Conservation (phyloP, 92 coral and sea anemone genomes). For the Heliopora coerulea region DNA sequence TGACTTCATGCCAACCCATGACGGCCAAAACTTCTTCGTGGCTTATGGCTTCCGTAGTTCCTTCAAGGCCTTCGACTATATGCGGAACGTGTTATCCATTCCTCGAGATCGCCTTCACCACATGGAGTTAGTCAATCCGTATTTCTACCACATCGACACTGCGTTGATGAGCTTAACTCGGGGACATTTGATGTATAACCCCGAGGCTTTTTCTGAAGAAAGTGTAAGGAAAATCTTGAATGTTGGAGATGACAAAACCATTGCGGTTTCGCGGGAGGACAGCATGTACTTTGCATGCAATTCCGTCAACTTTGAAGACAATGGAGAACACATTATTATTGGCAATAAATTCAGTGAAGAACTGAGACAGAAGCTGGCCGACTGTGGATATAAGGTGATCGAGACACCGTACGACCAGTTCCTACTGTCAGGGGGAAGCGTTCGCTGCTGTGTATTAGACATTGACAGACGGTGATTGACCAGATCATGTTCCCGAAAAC, state of each 20-base stretch:
- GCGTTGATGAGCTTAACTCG: conserved; percentile 20
- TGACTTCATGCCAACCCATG: conserved; percentile 28
- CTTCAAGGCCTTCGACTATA: conserved; percentile 20
- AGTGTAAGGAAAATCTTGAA: conserved; percentile 9
- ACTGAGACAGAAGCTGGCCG: conserved; percentile 1
- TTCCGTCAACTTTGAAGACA: conserved; percentile 31
- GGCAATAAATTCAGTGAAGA: conserved; percentile 26
- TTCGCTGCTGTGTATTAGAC: conserved; percentile 31
- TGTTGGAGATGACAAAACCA: conserved; percentile 14
- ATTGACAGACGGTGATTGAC: conserved; percentile 10
- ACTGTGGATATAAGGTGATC: conserved; percentile 25
- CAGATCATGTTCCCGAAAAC: background rate
- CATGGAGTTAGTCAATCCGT: conserved; percentile 25
- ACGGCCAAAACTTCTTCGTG: conserved; percentile 34
- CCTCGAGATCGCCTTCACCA: conserved; percentile 29
- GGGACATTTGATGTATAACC: conserved; percentile 32
- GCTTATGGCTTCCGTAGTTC: conserved; percentile 26
- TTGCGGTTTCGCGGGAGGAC: conserved; percentile 16
- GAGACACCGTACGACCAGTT: conserved; percentile 31
- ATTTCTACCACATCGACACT: conserved; percentile 30
- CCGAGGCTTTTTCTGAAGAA: conserved; percentile 22
- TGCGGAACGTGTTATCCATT: conserved; percentile 5
- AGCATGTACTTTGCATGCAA: conserved; percentile 35
- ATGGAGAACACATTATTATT: conserved; percentile 20
- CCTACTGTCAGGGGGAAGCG: conserved; percentile 29